These are phyloP conservation scores for Candoia aspera DNA, from an alignment of 2,113 vertebrate genomes.

Conservation along the genomic window DNA sequence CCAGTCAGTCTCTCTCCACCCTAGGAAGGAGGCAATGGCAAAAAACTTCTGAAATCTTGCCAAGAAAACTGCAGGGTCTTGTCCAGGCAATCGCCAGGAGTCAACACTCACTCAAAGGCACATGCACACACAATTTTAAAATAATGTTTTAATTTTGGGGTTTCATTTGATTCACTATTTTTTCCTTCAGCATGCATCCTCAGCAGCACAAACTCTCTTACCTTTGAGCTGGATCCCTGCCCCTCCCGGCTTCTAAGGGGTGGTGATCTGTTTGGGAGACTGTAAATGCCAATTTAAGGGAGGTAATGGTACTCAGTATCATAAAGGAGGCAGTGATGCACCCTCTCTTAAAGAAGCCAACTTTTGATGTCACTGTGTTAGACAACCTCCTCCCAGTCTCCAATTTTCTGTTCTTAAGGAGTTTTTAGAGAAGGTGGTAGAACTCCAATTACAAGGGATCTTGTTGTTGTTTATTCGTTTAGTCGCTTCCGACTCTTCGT, in stretches of 20 bases:
- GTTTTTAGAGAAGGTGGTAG: neutral
- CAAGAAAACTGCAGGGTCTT: neutral
- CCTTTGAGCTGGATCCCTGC: neutral
- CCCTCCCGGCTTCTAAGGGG: neutral
- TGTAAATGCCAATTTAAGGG: neutral
- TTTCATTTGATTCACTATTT: neutral
- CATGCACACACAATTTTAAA: neutral
- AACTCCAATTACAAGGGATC: neutral
- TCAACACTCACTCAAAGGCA: neutral
- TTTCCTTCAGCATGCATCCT: neutral
- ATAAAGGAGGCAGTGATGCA: neutral
- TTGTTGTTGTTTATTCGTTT: too few relatives aligned
- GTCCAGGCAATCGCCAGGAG: neutral
- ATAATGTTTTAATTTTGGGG: neutral
- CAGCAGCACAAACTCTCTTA: neutral
- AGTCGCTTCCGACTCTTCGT: too few relatives aligned
- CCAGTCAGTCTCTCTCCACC: neutral
- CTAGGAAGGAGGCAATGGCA: neutral
- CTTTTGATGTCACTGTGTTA: neutral
- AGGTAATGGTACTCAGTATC: neutral
- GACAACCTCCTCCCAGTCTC: neutral
- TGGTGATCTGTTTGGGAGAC: neutral
- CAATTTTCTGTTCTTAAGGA: neutral
- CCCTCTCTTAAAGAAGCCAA: neutral
- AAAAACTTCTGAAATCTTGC: neutral